These are phyloP conservation scores for Kryptolebias marmoratus DNA, from an alignment of 2,113 vertebrate genomes.

Conservation along the genomic window DNA sequence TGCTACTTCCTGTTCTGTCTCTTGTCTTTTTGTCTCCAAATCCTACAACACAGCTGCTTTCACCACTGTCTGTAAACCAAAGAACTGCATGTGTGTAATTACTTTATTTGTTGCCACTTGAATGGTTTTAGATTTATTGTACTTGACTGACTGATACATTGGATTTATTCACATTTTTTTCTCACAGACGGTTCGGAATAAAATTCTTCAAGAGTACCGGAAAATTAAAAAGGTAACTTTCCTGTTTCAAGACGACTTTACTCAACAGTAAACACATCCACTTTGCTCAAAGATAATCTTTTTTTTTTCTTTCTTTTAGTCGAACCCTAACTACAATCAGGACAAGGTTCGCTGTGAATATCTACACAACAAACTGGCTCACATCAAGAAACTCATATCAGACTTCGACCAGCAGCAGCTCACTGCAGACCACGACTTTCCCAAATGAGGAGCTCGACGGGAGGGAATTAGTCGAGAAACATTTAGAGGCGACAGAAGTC, in stretches of 20 bases:
- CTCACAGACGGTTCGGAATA: conserved; percentile 87
- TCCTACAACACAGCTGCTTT: too few relatives aligned
- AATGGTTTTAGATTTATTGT: not conserved
- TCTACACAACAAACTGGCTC: conserved; percentile 94
- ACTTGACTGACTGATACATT: not conserved
- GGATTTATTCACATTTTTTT: conserved; percentile 8
- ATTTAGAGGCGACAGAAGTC: not conserved
- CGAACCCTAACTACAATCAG: conserved; percentile 90
- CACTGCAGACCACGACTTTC: conserved; percentile 5
- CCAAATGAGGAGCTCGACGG: conserved; percentile 33
- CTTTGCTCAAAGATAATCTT: not conserved
- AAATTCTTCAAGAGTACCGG: conserved; percentile 91
- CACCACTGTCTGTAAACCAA: too few relatives aligned
- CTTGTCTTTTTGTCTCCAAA: too few relatives aligned
- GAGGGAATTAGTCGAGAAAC: not conserved
- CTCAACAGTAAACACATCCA: not conserved
- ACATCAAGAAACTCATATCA: conserved; percentile 93
- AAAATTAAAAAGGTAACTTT: conserved; percentile 92
- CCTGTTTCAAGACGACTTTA: not conserved
- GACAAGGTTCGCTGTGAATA: conserved; percentile 93
- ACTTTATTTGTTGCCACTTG: too few relatives aligned
- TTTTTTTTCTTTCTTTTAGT: conserved; percentile 68
- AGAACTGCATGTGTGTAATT: too few relatives aligned
- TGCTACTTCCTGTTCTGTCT: not conserved
- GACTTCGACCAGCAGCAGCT: conserved; percentile 90